Percentiles rank a stretch among this genome's conserved stretches.
phyloP scores from a whole-genome alignment of 1,140 invertebrate species.

The Trinorchestia longiramus region DNA sequence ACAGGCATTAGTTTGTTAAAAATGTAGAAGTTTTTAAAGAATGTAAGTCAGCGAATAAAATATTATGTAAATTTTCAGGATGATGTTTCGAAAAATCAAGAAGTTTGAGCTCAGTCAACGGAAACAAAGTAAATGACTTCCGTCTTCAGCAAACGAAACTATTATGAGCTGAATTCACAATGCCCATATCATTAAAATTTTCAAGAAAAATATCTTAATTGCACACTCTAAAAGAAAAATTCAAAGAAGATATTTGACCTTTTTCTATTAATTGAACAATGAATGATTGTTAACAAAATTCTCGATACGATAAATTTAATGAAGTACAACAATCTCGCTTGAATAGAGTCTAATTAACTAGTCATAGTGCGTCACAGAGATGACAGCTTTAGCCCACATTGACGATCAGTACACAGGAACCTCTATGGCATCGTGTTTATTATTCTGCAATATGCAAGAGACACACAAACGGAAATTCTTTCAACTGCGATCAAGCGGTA shows the following conservation, averaged over 20 bases:
- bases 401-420: neutral
- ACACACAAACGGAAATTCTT: neutral
- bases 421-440: neutral
- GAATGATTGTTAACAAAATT: neutral
- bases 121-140: neutral
- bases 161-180: neutral
- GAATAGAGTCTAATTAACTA: neutral
- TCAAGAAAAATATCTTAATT: neutral
- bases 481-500: neutral
- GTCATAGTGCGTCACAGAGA: neutral
- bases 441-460: neutral
- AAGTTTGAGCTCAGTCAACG: neutral
- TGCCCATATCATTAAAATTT: neutral
- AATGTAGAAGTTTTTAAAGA: neutral
- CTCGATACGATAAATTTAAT: neutral
- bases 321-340: neutral
- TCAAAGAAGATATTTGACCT: neutral
- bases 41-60: neutral
- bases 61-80: neutral
- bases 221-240: neutral
- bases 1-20: neutral
- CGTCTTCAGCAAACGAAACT: neutral
- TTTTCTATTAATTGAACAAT: neutral
- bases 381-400: neutral
- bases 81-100: neutral